phyloP scores from a whole-genome alignment of 2,888 invertebrate genomes.

The Gastracanthus pulcherrimus region DNA sequence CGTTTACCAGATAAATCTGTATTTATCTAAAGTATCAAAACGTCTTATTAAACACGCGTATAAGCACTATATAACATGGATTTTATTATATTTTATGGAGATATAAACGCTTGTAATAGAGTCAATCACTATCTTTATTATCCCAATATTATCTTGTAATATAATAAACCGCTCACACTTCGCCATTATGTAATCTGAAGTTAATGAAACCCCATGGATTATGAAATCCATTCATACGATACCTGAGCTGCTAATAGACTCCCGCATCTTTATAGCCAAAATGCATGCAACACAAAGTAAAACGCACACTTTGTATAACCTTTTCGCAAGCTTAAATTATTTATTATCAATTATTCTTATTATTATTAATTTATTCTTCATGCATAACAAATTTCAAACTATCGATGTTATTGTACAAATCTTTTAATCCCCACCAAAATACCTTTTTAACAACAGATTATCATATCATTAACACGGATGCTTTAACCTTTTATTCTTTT shows the following conservation, averaged over 20 bases:
- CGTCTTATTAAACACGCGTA: not conserved
- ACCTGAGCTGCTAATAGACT: not conserved
- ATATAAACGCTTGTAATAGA: slow-evolving; percentile 24
- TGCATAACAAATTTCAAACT: no score
- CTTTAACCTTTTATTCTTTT: no score
- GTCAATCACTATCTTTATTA: slow-evolving; percentile 39
- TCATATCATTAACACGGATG: no score
- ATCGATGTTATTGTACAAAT: no score
- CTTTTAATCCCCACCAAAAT: no score
- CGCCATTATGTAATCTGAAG: not conserved
- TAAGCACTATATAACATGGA: not conserved
- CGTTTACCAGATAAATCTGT: not conserved
- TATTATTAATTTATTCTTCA: no score
- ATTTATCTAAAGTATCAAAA: not conserved
- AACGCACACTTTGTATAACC: no score
- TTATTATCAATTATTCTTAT: no score
- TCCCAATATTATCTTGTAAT: slow-evolving; percentile 24
- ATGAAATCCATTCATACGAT: not conserved
- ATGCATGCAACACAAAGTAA: no score
- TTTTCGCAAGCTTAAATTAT: no score
- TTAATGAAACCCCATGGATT: slow-evolving; percentile 20
- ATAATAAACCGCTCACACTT: slow-evolving; percentile 16
- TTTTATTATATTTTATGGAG: slow-evolving; percentile 30
- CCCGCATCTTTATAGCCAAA: not conserved
- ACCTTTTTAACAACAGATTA: no score